Evolutionary conservation across 2,113 vertebrate genomes (phyloP), one percentile per base, ranked within the genome.

Genomic region (Ptychochromis oligacanthus): DNA sequence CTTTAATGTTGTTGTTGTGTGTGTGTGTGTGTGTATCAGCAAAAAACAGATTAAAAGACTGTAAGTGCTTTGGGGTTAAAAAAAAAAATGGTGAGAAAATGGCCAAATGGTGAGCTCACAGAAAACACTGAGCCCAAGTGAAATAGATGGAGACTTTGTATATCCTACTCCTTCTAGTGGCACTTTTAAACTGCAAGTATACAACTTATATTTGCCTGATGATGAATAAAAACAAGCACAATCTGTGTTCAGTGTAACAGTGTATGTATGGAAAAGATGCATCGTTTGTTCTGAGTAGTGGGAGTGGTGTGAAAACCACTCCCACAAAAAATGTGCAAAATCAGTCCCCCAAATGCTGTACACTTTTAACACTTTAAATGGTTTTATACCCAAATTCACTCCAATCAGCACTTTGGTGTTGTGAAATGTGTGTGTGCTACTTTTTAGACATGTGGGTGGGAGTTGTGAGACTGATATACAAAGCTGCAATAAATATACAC

Each of bases 11-110:
- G 38, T 13, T 7, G 6, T 14, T 17, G 14, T 49, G 14, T 54
- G 17, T 54, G 52, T 54, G 80, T 65, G 56, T 17, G 46, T 22
- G 60, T 60, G 8, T 2, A 20, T 60, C 43, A 31, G 46, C 11
- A 57, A 74, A 72, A 70, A 83, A 61, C 59, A 60, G 81, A 86
- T 84, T 87, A 56, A 60, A 83, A 75, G 58, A 7, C 52, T 26
- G 4, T 62, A 61, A 82, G 28, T 82, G 84, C 59, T 61, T 60
- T n/a, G n/a, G n/a, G n/a, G n/a, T 20, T 60, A 17, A 34, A 11
- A 34, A 60, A 34, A 18, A 31, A 20, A 1, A 60, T n/a, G n/a
- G n/a, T n/a, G n/a, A n/a, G n/a, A n/a, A n/a, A n/a, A n/a, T n/a
- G 28, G 28, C 28, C 59, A 60, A 34, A 34, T 60, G 49, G 9